phyloP scores from a whole-genome alignment of 1,140 invertebrate genomes.

The Cotesia vestalis region DNA sequence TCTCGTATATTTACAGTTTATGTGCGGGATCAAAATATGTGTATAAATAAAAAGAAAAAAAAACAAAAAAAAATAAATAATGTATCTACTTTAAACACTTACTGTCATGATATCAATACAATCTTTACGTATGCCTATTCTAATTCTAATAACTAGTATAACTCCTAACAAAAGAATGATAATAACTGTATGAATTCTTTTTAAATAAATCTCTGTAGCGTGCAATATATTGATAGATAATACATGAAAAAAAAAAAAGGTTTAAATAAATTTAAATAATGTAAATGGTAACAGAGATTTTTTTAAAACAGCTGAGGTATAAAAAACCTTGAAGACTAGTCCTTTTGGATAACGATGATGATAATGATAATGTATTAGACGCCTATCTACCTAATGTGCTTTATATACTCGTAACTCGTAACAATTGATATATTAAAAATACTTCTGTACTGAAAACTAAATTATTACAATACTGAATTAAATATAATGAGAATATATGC shows the following conservation, averaged over 20 bases:
- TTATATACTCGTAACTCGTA: conserved; percentile 22
- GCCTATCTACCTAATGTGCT: conserved; percentile 37
- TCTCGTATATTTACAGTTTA: conserved; percentile 51
- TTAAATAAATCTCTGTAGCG: conserved; percentile 2
- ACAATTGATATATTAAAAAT: background rate
- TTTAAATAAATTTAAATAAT: background rate
- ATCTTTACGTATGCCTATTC: conserved; percentile 31
- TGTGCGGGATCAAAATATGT: conserved; percentile 57
- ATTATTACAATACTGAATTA: conserved; percentile 4
- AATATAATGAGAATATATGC: too few species aligned
- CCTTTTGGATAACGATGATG: conserved; percentile 43
- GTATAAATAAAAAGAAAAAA: conserved; percentile 42
- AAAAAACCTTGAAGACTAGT: conserved; percentile 35
- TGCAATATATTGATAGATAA: conserved; percentile 7
- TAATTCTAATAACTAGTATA: background rate
- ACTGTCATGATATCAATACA: conserved; percentile 21
- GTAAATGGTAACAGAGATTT: background rate
- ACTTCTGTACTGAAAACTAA: background rate
- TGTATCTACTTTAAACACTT: conserved; percentile 28
- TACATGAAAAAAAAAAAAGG: conserved; percentile 2
- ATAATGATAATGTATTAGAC: conserved; percentile 25
- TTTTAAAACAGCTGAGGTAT: conserved; percentile 1
- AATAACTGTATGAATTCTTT: conserved; percentile 14
- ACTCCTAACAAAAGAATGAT: background rate
- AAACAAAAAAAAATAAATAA: conserved; percentile 12